These are phyloP conservation scores for Pionites leucogaster DNA, from an alignment of 2,113 vertebrate genomes.

Conservation along the genomic window DNA sequence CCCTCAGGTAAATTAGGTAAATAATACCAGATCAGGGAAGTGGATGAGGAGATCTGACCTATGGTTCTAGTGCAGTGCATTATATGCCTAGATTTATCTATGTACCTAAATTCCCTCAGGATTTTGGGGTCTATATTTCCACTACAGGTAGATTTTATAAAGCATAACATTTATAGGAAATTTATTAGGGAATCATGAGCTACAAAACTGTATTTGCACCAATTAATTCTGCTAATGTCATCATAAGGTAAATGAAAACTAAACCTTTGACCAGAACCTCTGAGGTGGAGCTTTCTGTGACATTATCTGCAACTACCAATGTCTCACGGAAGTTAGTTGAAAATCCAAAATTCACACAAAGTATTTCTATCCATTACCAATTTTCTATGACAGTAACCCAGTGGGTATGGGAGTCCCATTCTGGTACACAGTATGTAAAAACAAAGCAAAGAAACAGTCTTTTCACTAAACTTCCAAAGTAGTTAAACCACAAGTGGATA, in stretches of 20 bases:
- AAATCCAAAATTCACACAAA: background rate
- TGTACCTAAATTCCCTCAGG: background rate
- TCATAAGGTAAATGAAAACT: background rate
- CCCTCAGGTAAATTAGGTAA: background rate
- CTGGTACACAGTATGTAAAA: background rate
- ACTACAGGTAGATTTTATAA: background rate
- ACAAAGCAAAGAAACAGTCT: background rate
- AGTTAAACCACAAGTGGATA: background rate
- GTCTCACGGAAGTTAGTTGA: background rate
- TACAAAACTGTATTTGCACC: background rate
- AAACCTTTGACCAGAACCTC: background rate
- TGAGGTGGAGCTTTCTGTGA: background rate
- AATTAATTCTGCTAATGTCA: background rate
- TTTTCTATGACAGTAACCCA: background rate
- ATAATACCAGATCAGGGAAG: background rate
- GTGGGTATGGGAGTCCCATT: background rate
- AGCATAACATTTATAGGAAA: background rate
- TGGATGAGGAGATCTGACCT: background rate
- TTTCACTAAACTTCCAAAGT: background rate
- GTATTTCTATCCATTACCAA: background rate
- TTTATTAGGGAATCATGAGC: background rate
- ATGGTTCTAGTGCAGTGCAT: background rate
- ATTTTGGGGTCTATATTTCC: background rate
- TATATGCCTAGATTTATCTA: background rate
- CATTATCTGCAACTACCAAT: background rate